phyloP scores from a whole-genome alignment of 2,888 invertebrate species.

The Philaethria dido region DNA sequence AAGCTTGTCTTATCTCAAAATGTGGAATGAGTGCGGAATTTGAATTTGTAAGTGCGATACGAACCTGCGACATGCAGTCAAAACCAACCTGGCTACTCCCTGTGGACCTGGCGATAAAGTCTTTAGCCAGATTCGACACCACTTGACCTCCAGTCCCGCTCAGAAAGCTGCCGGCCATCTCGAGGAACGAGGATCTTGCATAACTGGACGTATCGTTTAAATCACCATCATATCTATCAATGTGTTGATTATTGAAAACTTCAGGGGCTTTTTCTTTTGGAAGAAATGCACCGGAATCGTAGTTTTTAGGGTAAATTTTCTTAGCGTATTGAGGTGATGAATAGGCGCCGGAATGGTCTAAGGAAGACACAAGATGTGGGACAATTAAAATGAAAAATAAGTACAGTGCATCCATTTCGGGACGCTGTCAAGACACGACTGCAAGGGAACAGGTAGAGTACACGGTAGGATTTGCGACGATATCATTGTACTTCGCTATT shows the following conservation, averaged over 20 bases:
- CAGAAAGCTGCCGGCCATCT: constrained; percentile 71
- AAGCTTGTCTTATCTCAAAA: constrained; percentile 33
- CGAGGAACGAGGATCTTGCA: constrained; percentile 68
- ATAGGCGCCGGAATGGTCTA: constrained; percentile 78
- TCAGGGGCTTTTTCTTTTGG: constrained; percentile 64
- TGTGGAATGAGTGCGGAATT: constrained; percentile 58
- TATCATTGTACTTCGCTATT: constrained; percentile 61
- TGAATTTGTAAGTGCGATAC: constrained; percentile 66
- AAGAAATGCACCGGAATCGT: constrained; percentile 63
- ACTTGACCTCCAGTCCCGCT: constrained; percentile 79
- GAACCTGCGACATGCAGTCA: constrained; percentile 81
- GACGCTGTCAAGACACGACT: constrained; percentile 47
- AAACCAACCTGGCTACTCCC: constrained; percentile 88
- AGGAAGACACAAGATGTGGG: constrained; percentile 48
- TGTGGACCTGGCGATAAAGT: constrained; percentile 87
- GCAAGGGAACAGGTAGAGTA: constrained; percentile 63
- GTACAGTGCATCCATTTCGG: constrained; percentile 64
- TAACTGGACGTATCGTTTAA: constrained; percentile 61
- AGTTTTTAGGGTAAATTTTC: constrained; percentile 72
- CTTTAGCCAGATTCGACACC: constrained; percentile 85
- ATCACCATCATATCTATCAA: constrained; percentile 61
- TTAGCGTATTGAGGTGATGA: constrained; percentile 81
- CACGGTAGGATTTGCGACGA: constrained; percentile 60
- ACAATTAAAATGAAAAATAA: constrained; percentile 51
- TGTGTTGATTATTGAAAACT: constrained; percentile 55